Evolutionary conservation across 2,797 vertebrate genomes (phyloP).

Genomic region (Hydrolagus colliei): DNA sequence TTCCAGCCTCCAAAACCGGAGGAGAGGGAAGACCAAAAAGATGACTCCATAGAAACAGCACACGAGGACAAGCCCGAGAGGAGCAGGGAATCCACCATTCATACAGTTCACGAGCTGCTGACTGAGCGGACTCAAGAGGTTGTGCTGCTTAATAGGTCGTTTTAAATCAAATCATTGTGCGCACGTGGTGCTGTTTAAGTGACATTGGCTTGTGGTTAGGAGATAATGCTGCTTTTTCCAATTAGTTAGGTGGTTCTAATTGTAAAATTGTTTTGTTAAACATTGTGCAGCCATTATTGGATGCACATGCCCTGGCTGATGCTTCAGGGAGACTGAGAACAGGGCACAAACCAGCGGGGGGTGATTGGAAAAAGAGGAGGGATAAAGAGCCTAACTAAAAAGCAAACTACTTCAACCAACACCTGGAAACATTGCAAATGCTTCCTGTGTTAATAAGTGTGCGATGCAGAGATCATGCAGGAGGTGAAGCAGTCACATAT

Average conservation of each 20-base stretch:
- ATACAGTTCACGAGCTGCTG: conserved; percentile 74
- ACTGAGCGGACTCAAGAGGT: conserved; percentile 46
- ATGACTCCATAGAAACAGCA: conserved; percentile 36
- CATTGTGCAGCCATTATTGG: neutral
- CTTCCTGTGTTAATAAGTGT: neutral
- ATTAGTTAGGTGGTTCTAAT: neutral
- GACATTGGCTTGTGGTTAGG: neutral
- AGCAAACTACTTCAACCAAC: too few species aligned
- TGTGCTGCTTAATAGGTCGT: neutral
- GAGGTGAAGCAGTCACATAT: neutral
- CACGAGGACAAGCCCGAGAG: conserved; percentile 60
- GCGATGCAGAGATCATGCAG: neutral
- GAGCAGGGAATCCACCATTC: conserved; percentile 72
- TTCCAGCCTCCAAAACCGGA: conserved; percentile 47
- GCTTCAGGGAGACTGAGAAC: neutral
- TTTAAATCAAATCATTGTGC: neutral
- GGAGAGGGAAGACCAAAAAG: conserved; percentile 47
- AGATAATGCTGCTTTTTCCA: neutral
- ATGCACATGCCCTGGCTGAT: neutral
- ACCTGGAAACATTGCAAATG: neutral
- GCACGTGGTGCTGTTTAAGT: neutral
- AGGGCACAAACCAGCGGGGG: too few species aligned
- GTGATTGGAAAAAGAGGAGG: neutral
- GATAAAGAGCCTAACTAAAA: too few species aligned
- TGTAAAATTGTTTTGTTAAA: neutral